Conservation (phyloP, 2,113 vertebrate genomes). For the Tenebrosternarchus preto region DNA sequence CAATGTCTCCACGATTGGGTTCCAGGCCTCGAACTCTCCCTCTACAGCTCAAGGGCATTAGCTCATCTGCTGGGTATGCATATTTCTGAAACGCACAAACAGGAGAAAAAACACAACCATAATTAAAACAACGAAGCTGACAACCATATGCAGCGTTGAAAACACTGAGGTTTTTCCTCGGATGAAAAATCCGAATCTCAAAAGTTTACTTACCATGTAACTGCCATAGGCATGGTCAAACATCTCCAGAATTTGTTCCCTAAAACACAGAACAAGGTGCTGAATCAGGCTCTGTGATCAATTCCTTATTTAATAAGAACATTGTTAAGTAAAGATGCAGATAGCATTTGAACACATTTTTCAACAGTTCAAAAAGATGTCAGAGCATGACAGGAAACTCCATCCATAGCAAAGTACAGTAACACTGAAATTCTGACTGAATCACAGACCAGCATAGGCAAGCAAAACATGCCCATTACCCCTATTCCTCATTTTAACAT, state of each 20-base stretch:
- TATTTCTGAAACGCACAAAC: slow-evolving; percentile 68
- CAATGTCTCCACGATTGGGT: slow-evolving; percentile 80
- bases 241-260: slow-evolving; percentile 80
- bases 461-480: background rate
- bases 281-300: too few relatives aligned
- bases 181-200: background rate
- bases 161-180: background rate
- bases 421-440: background rate
- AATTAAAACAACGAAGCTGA: background rate
- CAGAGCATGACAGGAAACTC: background rate
- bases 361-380: background rate
- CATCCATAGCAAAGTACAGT: background rate
- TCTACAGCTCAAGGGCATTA: slow-evolving; percentile 81
- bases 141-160: background rate
- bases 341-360: background rate
- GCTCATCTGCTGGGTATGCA: slow-evolving; percentile 80
- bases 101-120: background rate
- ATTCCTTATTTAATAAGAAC: too few relatives aligned
- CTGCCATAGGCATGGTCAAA: slow-evolving; percentile 82
- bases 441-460: background rate
- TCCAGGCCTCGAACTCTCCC: slow-evolving; percentile 79
- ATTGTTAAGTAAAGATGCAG: background rate
- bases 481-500: background rate
- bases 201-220: slow-evolving; percentile 76
- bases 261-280: slow-evolving; percentile 52